Percentiles rank a stretch among this genome's conserved stretches.
phyloP scores from a whole-genome alignment of 1,140 invertebrate genomes.

The Prorops nasuta region DNA sequence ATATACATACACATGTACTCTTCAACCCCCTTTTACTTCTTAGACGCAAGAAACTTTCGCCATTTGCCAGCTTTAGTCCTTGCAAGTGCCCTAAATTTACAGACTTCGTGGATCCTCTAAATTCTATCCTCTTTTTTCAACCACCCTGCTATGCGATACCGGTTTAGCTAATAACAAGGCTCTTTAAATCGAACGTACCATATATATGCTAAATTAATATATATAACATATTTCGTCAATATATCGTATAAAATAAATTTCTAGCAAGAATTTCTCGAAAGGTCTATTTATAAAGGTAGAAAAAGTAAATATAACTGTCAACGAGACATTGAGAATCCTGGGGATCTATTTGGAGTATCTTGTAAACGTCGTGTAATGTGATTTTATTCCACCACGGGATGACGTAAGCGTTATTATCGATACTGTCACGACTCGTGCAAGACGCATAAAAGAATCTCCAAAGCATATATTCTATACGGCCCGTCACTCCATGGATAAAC shows the following conservation, averaged over 20 bases:
- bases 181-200: no score
- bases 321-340: background rate
- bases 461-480: background rate
- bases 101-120: no score
- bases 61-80: background rate
- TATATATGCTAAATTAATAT: no score
- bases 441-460: background rate
- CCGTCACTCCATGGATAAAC: conserved; percentile 10
- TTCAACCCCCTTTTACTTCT: conserved; percentile 1
- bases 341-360: no score
- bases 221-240: background rate
- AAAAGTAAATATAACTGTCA: background rate
- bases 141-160: no score
- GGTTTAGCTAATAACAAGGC: no score
- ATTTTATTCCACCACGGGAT: conserved; percentile 14
- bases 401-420: conserved; percentile 15
- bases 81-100: no score
- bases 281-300: conserved; percentile 6
- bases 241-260: conserved; percentile 3
- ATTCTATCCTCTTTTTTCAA: no score
- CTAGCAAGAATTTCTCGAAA: conserved; percentile 6
- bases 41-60: conserved; percentile 3
- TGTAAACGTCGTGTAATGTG: background rate
- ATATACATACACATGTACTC: no score
- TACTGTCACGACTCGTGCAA: background rate